Conservation (phyloP, 2,888 invertebrate genomes). For the Smittia sp. region DNA sequence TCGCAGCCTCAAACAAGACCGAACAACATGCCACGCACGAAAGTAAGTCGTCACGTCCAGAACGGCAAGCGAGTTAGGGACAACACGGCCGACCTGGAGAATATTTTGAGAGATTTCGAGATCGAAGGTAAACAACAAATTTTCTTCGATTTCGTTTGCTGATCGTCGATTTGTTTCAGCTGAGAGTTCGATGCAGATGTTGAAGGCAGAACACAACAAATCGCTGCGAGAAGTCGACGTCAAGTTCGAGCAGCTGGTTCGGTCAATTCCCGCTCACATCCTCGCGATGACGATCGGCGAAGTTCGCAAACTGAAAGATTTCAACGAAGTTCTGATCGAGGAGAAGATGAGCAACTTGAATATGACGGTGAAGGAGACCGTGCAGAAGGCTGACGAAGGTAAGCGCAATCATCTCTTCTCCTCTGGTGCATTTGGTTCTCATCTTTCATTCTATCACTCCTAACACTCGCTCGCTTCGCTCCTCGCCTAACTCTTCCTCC, state of each 20-base stretch:
- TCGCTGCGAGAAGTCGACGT: neutral
- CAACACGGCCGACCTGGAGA: slow-evolving; percentile 20
- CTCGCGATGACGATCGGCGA: slow-evolving; percentile 22
- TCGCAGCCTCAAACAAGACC: neutral
- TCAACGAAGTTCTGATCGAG: neutral
- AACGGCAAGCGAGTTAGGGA: slow-evolving; percentile 10
- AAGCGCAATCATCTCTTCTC: neutral
- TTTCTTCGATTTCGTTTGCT: neutral
- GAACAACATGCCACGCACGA: slow-evolving; percentile 34
- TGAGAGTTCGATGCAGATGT: neutral
- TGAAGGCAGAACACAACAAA: neutral
- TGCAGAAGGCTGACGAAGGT: slow-evolving; percentile 31
- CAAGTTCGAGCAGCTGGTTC: neutral
- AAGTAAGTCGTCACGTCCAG: neutral
- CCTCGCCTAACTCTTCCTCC: neutral
- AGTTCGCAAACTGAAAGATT: neutral
- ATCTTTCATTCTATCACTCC: slow-evolving; percentile 17
- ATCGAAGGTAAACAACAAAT: slow-evolving; percentile 16
- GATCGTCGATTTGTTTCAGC: neutral
- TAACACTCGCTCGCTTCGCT: neutral
- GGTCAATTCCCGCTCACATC: neutral
- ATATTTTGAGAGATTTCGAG: slow-evolving; percentile 30
- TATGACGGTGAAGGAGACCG: slow-evolving; percentile 9
- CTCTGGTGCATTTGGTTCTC: slow-evolving; percentile 18
- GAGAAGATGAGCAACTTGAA: slow-evolving; percentile 20